These are phyloP conservation scores for Arctia plantaginis DNA, from an alignment of 2,888 invertebrate genomes.

Conservation along the genomic window DNA sequence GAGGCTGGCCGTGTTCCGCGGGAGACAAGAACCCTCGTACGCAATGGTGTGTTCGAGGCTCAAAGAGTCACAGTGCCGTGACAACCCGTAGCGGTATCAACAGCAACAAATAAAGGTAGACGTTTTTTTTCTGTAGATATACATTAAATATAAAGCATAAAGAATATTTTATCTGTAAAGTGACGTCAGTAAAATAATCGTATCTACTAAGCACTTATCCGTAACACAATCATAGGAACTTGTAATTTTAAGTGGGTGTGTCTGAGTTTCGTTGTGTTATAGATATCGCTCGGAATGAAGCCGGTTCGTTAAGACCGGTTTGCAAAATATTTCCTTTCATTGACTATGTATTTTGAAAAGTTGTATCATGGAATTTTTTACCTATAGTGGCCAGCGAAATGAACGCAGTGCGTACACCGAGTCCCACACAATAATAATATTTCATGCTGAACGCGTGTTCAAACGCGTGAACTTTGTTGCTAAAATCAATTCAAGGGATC, in stretches of 20 bases:
- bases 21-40: too few relatives aligned
- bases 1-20: too few relatives aligned
- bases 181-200: not conserved
- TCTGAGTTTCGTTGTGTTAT: not conserved
- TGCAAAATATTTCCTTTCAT: not conserved
- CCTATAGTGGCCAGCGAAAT: not conserved
- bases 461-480: too few relatives aligned
- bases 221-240: not conserved
- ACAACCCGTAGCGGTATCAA: not conserved
- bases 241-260: slow-evolving; percentile 8
- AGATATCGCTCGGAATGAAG: not conserved
- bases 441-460: not conserved
- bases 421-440: not conserved
- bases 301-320: not conserved
- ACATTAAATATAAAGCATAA: not conserved
- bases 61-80: not conserved
- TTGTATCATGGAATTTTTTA: not conserved
- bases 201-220: not conserved
- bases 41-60: too few relatives aligned
- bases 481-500: not conserved
- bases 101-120: too few relatives aligned
- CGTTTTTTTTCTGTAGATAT: not conserved
- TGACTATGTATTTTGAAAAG: not conserved
- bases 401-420: not conserved
- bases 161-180: not conserved